These are phyloP conservation scores for Neogale vison DNA, from an alignment of 2,113 vertebrate genomes.

Conservation along the genomic window DNA sequence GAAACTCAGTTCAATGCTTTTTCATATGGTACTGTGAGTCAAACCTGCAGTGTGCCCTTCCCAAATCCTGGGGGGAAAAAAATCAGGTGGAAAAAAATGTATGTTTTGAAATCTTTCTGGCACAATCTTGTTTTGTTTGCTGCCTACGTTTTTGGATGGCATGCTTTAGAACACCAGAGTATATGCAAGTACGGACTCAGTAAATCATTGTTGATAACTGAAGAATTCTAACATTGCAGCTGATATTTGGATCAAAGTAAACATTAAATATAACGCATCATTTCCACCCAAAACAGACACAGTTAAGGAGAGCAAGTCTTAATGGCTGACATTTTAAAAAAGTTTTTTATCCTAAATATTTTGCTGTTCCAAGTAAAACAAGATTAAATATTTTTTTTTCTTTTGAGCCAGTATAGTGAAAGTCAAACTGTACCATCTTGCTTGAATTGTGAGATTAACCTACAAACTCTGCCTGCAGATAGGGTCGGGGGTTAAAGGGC, in stretches of 20 bases:
- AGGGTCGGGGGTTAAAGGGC: not conserved
- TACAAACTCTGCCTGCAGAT: not conserved
- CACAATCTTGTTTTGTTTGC: not conserved
- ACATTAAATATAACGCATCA: not conserved
- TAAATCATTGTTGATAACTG: not conserved
- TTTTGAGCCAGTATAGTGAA: not conserved
- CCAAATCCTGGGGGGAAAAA: not conserved
- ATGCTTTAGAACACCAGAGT: not conserved
- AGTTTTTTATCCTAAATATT: not conserved
- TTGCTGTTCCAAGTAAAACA: not conserved
- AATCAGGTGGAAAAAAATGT: not conserved
- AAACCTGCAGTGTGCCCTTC: not conserved
- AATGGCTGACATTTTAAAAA: not conserved
- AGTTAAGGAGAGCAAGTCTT: not conserved
- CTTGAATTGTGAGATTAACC: not conserved
- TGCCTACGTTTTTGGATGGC: not conserved
- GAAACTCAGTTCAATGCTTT: not conserved
- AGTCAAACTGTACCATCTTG: not conserved
- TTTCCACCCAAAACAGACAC: not conserved
- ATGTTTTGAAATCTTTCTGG: not conserved
- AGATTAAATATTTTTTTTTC: not conserved
- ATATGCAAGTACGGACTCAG: not conserved
- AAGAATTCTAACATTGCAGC: not conserved
- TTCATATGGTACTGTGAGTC: not conserved
- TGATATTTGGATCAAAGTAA: not conserved